Evolutionary conservation across 2,888 invertebrate species (phyloP), one percentile per base, ranked within the genome.

Genomic region (Drosophila multiciliata): DNA sequence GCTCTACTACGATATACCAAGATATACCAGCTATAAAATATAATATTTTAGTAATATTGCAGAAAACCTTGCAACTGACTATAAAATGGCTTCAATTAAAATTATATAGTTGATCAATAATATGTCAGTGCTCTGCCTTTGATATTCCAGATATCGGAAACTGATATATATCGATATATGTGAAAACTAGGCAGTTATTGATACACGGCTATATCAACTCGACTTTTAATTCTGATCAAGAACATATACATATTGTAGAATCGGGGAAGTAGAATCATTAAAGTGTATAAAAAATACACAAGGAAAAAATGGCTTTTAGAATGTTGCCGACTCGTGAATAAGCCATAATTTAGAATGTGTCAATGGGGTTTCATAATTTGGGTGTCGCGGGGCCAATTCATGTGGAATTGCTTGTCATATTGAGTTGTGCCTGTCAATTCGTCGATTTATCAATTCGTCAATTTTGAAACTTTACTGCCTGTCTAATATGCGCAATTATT

Each of bases 401-500:
- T 63, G 38, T 55, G 65, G 65, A 80, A 77, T 70, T 80, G 66
- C 49, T 53, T 61, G 26, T 36, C 45, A 64, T 48, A 71, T 64
- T 58, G 57, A 66, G 40, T 42, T 59, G 20, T 38, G 75, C 50
- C 59, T 65, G 60, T 36, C 66, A 66, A n/a, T 48, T 32, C 38
- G 40, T 33, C 80, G 66, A 40, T 55, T 63, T 69, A 55, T 32
- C 75, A 72, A 49, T 67, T 55, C 63, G 54, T 52, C 67, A 73
- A 42, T 61, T 52, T 40, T 4, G 32, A 48, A 36, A 54, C 36
- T 42, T 67, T 59, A 49, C 53, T 55, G 50, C 53, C 55, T 40
- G 50, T 33, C 72, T 60, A 75, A 68, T 73, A 64, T 54, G 54
- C 55, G 50, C 68, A 82, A 80, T 83, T 80, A 80, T 67, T 80